Conservation (phyloP, 2,888 invertebrate genomes). For the Archaeoteleia sp. region DNA sequence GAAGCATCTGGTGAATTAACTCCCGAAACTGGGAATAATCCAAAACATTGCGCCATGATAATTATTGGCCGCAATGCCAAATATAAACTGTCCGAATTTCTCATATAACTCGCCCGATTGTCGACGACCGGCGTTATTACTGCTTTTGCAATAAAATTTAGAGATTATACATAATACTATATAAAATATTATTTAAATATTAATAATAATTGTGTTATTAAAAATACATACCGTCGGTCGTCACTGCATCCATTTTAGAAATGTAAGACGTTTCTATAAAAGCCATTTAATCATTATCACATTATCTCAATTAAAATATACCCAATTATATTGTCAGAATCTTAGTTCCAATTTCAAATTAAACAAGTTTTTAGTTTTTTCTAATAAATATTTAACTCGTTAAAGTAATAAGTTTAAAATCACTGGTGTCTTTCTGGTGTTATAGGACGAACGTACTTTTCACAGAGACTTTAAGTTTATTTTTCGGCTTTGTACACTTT, state of each 20-base stretch:
- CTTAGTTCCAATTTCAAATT: no score
- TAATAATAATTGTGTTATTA: no score
- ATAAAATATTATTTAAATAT: slow-evolving; percentile 4
- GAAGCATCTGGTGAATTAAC: slow-evolving; percentile 73
- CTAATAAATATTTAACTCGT: no score
- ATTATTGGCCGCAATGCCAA: slow-evolving; percentile 76
- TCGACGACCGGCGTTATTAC: slow-evolving; percentile 41
- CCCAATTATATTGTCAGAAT: no score
- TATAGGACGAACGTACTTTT: slow-evolving; percentile 2
- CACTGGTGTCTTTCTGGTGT: slow-evolving; percentile 3
- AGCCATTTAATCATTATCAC: neutral
- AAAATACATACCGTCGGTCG: slow-evolving; percentile 49
- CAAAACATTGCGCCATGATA: slow-evolving; percentile 76
- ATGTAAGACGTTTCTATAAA: slow-evolving; percentile 8
- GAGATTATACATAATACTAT: neutral
- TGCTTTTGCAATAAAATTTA: slow-evolving; percentile 7
- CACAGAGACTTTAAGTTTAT: slow-evolving; percentile 10
- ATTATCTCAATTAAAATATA: neutral
- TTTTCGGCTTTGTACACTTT: slow-evolving; percentile 26
- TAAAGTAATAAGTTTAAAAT: no score
- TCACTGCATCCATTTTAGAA: slow-evolving; percentile 48
- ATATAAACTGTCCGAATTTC: slow-evolving; percentile 72
- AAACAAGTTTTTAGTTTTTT: no score
- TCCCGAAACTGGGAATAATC: slow-evolving; percentile 76
- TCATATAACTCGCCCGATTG: slow-evolving; percentile 32